These are phyloP conservation scores for Solenopsis fugax DNA, from an alignment of 1,140 invertebrate genomes.

Conservation along the genomic window DNA sequence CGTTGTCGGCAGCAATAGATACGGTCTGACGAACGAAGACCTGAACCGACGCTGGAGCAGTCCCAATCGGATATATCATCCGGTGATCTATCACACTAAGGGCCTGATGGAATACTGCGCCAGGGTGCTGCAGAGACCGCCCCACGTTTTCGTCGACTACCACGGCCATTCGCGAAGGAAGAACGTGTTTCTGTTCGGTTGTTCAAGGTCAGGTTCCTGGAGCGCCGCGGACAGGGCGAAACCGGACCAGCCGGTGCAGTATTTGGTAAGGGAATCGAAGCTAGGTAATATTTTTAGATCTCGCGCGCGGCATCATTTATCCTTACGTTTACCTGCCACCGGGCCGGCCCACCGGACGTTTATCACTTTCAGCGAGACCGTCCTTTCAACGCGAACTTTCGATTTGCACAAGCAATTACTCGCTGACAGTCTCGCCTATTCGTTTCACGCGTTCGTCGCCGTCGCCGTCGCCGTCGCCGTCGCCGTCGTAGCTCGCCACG, in stretches of 20 bases:
- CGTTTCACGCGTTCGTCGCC: neutral
- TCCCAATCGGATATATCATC: slow-evolving; percentile 91
- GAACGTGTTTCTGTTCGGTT: slow-evolving; percentile 96
- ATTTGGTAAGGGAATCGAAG: slow-evolving; percentile 86
- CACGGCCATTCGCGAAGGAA: slow-evolving; percentile 96
- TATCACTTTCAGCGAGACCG: slow-evolving; percentile 24
- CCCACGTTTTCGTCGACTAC: slow-evolving; percentile 94
- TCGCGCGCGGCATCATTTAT: slow-evolving; percentile 18
- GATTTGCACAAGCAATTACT: slow-evolving; percentile 36
- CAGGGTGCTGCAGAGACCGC: slow-evolving; percentile 88
- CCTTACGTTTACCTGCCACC: slow-evolving; percentile 24
- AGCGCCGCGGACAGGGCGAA: slow-evolving; percentile 87
- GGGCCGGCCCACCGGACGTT: slow-evolving; percentile 9
- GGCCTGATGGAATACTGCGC: slow-evolving; percentile 89
- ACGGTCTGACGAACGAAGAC: slow-evolving; percentile 93
- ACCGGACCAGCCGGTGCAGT: slow-evolving; percentile 88
- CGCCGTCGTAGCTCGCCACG: too few relatives aligned
- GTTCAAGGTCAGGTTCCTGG: slow-evolving; percentile 90
- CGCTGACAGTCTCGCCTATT: slow-evolving; percentile 7
- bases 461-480: too few relatives aligned
- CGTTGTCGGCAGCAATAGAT: slow-evolving; percentile 90
- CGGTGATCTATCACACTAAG: slow-evolving; percentile 94
- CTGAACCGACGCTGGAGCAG: slow-evolving; percentile 93
- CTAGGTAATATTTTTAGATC: slow-evolving; percentile 69
- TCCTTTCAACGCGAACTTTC: slow-evolving; percentile 9